Evolutionary conservation across 2,888 invertebrate species (phyloP), one percentile per base, ranked within the genome.

Genomic region (Andricus quercusramuli): DNA sequence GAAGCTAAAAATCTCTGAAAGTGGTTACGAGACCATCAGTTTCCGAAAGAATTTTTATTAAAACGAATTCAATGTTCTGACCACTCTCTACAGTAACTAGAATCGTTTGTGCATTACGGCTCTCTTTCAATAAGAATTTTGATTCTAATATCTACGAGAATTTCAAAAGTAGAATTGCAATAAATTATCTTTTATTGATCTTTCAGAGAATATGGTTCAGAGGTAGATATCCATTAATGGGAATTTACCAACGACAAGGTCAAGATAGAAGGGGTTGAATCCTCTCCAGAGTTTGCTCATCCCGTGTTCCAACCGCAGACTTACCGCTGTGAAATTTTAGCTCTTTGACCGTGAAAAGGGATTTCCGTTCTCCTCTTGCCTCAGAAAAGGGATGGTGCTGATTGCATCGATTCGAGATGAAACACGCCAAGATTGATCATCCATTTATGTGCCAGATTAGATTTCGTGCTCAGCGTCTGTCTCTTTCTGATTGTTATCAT

Each of bases 311-410:
- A 29, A 56, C 74, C 74, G 29, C 74, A 74, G 56, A 22, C 32
- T 56, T 56, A 74, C 56, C 56, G 51, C 74, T 74, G 37, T 59
- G 56, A 74, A 74, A 74, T 74, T 74, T 74, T n/a, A 74, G 74
- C 56, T 74, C 56, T 74, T 74, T 74, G 74, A 74, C 56, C 74
- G 29, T 74, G 56, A 74, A 74, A 74, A 74, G 74, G 74, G 74
- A 74, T 74, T 74, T 37, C 56, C 74, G 56, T 37, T 74, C 32
- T 51, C 15, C 37, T 64, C 29, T 51, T 51, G 13, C 32, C 37
- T 13, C n/a, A 56, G n/a, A n/a, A 59, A 74, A 37, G 56, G 56
- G 15, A 51, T 74, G n/a, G 56, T 56, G 56, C 74, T 51, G 32
- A 56, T 74, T 32, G 37, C 51, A 56, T 74, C 56, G 74, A 74